A percentile compares a stretch with the other conserved stretches of the same genome.
These are phyloP conservation scores for Neolamprologus variostigma DNA, from an alignment of 2,113 vertebrate species.

Conservation along the genomic window DNA sequence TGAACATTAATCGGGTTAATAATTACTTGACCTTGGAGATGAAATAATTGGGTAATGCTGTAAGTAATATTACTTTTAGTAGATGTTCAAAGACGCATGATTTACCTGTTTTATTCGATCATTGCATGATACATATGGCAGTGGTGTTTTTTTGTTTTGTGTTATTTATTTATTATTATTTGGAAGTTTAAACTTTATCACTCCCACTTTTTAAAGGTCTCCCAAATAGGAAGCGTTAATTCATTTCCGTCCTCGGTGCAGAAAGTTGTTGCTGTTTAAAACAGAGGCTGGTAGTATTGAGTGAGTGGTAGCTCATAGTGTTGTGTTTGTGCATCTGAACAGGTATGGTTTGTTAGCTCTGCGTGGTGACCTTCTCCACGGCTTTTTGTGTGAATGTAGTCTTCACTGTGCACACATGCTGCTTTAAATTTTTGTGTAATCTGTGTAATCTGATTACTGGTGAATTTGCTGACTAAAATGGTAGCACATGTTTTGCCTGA, in stretches of 20 bases:
- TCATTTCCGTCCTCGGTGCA: neutral
- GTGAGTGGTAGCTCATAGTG: neutral
- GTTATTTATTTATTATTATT: neutral
- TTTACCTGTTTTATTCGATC: neutral
- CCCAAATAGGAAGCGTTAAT: neutral
- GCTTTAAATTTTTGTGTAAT: neutral
- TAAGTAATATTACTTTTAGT: neutral
- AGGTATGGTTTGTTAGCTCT: constrained; percentile 59
- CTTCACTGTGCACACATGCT: neutral
- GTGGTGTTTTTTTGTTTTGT: neutral
- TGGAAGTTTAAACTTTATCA: neutral
- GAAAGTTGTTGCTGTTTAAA: neutral
- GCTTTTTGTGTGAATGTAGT: neutral
- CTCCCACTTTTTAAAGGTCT: neutral
- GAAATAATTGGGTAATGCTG: neutral
- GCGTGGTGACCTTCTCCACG: constrained; percentile 20
- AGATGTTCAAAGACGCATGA: neutral
- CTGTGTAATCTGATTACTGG: neutral
- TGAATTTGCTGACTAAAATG: neutral
- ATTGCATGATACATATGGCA: neutral
- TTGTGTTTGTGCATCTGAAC: constrained; percentile 39
- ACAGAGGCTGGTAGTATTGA: neutral
- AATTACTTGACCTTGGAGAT: neutral
- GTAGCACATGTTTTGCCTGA: neutral
- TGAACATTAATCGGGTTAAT: neutral